Percentiles rank a stretch among this genome's conserved stretches.
Conservation (phyloP, 2,888 invertebrate species). For the Drosophila recens region DNA sequence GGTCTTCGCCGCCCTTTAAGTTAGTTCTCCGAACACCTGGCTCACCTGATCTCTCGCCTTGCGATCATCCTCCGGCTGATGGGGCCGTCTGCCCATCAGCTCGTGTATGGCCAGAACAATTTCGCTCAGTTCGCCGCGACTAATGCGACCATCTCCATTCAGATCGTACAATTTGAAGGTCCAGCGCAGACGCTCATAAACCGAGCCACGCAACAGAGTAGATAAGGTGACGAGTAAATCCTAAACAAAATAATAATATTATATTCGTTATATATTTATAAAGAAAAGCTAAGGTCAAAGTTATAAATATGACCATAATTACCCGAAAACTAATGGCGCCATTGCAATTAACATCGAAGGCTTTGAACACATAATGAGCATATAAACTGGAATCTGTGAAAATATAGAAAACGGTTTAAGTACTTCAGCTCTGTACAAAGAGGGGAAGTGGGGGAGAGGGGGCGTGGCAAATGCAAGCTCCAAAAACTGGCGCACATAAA, state of each 20-base stretch:
- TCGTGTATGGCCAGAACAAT: slow-evolving; percentile 96
- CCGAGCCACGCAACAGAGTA: slow-evolving; percentile 95
- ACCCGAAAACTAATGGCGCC: slow-evolving; percentile 99
- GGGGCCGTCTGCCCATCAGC: slow-evolving; percentile 92
- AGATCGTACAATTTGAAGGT: slow-evolving; percentile 98
- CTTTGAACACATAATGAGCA: slow-evolving; percentile 99
- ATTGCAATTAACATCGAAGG: slow-evolving; percentile 98
- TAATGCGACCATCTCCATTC: slow-evolving; percentile 98
- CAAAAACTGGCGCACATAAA: slow-evolving; percentile 43
- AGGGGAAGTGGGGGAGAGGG: background rate
- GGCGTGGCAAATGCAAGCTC: slow-evolving; percentile 11
- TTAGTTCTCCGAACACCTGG: background rate
- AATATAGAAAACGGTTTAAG: slow-evolving; percentile 54
- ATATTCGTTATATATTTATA: background rate
- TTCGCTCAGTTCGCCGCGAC: slow-evolving; percentile 94
- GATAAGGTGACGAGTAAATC: slow-evolving; percentile 97
- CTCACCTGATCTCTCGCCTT: slow-evolving; percentile 92
- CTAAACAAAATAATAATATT: slow-evolving; percentile 86
- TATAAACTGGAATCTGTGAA: slow-evolving; percentile 95
- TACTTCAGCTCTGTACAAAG: background rate
- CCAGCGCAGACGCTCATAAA: slow-evolving; percentile 97
- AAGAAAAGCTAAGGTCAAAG: background rate
- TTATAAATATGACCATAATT: slow-evolving; percentile 81
- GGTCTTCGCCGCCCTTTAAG: background rate
- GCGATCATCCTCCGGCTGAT: slow-evolving; percentile 92